Percentiles rank a stretch among this genome's conserved stretches.
Conservation (phyloP, 2,888 invertebrate genomes). For the Thalpophila matura region DNA sequence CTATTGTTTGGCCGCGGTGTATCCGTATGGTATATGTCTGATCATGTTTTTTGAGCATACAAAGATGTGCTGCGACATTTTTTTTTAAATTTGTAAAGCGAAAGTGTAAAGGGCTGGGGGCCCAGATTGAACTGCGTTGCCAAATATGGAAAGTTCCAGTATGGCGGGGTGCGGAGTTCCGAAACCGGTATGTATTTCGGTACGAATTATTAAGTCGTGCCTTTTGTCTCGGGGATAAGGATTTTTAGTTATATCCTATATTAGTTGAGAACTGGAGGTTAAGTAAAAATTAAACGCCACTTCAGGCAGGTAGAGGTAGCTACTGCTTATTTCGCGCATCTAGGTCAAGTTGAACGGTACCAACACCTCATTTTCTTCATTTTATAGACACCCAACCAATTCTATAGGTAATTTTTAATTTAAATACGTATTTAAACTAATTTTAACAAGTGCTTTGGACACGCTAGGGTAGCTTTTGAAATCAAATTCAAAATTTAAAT, state of each 20-base stretch:
- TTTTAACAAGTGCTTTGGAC: constrained; percentile 7
- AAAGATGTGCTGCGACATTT: constrained; percentile 42
- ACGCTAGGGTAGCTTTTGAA: constrained; percentile 6
- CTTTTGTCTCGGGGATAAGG: constrained; percentile 11
- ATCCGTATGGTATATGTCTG: constrained; percentile 46
- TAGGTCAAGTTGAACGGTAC: not conserved
- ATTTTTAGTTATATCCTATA: not conserved
- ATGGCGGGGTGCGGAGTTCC: constrained; percentile 4
- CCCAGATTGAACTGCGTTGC: constrained; percentile 30
- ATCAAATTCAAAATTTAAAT: constrained; percentile 11
- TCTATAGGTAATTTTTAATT: constrained; percentile 5
- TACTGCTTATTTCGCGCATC: not conserved
- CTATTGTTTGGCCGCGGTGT: constrained; percentile 72
- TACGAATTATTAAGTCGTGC: constrained; percentile 13
- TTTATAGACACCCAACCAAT: too few species aligned
- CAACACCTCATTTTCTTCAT: too few species aligned
- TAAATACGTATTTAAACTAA: not conserved
- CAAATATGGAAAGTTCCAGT: constrained; percentile 37
- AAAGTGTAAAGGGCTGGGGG: constrained; percentile 44
- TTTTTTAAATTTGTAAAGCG: constrained; percentile 57
- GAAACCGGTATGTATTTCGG: constrained; percentile 35
- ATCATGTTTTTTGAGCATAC: constrained; percentile 58
- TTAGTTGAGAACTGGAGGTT: not conserved
- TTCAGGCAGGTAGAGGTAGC: not conserved
- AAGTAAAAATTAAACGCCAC: not conserved